These are phyloP conservation scores for Drosophila grimshawi DNA, from an alignment of 1,140 invertebrate genomes.

Conservation along the genomic window DNA sequence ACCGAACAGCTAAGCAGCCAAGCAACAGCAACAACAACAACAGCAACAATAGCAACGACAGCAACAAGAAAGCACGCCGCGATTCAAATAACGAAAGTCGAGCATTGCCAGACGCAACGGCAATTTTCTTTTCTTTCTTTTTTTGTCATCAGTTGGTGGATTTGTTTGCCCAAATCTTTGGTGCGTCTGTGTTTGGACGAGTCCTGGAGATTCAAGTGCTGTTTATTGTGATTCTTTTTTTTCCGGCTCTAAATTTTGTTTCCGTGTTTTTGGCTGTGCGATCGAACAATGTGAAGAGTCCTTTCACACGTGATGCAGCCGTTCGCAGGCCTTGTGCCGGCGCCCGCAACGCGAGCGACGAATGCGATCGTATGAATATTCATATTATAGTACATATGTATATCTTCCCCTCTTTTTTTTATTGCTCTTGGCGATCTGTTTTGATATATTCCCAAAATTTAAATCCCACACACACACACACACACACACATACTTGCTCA, in stretches of 20 bases:
- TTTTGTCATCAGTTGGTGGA: not conserved
- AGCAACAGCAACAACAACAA: constrained; percentile 1
- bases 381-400: not conserved
- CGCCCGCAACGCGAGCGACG: constrained; percentile 27
- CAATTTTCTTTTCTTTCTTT: constrained; percentile 9
- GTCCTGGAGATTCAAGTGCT: constrained; percentile 18
- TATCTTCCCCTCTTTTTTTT: too few species aligned
- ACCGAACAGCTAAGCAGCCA: constrained; percentile 27
- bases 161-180: not conserved
- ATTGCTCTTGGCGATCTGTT: constrained; percentile 1
- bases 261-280: not conserved
- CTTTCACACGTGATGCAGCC: constrained; percentile 44
- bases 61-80: constrained; percentile 14
- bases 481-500: not conserved
- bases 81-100: not conserved
- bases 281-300: constrained; percentile 43
- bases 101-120: constrained; percentile 18
- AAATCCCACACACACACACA: not conserved
- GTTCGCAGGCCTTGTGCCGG: constrained; percentile 39
- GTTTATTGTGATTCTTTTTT: not conserved
- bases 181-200: not conserved
- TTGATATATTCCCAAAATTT: constrained; percentile 39
- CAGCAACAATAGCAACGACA: not conserved
- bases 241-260: not conserved
- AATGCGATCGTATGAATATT: constrained; percentile 40